Evolutionary conservation across 1,140 invertebrate genomes (phyloP), one percentile per base, ranked within the genome.

Genomic region (Argopecten irradians): DNA sequence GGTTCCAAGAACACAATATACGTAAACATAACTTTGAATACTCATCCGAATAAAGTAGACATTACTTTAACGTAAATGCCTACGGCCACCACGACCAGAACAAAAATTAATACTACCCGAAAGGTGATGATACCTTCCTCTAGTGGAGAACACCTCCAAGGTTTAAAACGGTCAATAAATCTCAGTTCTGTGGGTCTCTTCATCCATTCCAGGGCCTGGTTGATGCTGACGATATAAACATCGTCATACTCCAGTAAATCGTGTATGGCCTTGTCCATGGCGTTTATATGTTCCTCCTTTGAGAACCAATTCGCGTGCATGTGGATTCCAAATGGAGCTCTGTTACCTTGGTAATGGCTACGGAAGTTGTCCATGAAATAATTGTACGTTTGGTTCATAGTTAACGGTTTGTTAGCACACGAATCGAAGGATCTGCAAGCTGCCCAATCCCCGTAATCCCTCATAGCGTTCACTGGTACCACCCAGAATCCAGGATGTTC

Each of bases 241-340:
- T 93, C 91, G 5, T 82, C 33, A 19, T 85, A 33, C n/a, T 82
- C 71, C 33, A 87, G 33, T 0, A 92, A 28, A 34, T 90, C 89
- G 7, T 85, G 32, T 9, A 92, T 89, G 34, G 90, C 90, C 35
- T 83, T 34, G 34, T 87, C 88, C 85, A 92, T 89, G 14, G 89
- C 92, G 33, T 83, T 46, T 22, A 89, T 35, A 71, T 35, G 55
- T 33, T 88, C 33, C 22, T 43, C 32, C 28, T 85, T 43, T 28
- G 36, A 34, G 39, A 93, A 90, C 90, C 92, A 93, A n/a, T 85
- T 84, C 5, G 86, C 91, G 82, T 92, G 90, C 16, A 93, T 82
- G 71, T 93, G 89, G 34, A 93, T 83, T 33, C 92, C 92, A 83
- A 93, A 86, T 39, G 93, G 93, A 32, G 92, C 92, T 46, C 90